These are phyloP conservation scores for Drosophila teissieri DNA, from an alignment of 1,140 invertebrate genomes.

Conservation along the genomic window DNA sequence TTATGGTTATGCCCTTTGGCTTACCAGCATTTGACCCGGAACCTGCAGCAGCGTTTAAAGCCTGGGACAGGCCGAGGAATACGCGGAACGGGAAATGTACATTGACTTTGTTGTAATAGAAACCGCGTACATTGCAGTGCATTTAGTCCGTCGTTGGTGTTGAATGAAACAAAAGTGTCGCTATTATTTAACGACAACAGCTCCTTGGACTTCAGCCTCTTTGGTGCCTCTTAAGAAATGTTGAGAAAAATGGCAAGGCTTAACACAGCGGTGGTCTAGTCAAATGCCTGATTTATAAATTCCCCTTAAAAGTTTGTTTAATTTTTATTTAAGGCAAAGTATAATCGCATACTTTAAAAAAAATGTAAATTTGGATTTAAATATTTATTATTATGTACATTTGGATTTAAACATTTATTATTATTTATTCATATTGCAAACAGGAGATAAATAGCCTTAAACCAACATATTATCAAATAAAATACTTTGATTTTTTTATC, in stretches of 20 bases:
- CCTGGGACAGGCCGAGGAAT: slow-evolving; percentile 26
- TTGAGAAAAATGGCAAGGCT: slow-evolving; percentile 43
- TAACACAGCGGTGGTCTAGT: slow-evolving; percentile 13
- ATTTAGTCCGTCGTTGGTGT: slow-evolving; percentile 49
- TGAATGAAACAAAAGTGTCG: slow-evolving; percentile 75
- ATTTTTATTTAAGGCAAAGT: background rate
- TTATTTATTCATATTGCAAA: too few relatives aligned
- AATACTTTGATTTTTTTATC: too few relatives aligned
- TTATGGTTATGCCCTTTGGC: slow-evolving; percentile 77
- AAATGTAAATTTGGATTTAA: too few relatives aligned
- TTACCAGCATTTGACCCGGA: slow-evolving; percentile 68
- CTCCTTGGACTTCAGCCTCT: slow-evolving; percentile 53
- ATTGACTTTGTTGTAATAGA: slow-evolving; percentile 66
- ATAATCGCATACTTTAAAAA: too few relatives aligned
- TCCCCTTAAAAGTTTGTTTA: background rate
- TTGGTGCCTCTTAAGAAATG: slow-evolving; percentile 58
- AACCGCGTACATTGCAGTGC: slow-evolving; percentile 74
- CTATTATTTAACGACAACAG: slow-evolving; percentile 76
- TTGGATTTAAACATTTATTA: too few relatives aligned
- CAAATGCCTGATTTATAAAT: background rate
- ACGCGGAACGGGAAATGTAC: slow-evolving; percentile 31
- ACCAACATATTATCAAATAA: too few relatives aligned
- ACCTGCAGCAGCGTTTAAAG: slow-evolving; percentile 67
- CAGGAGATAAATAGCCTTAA: too few relatives aligned
- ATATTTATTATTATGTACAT: too few relatives aligned